A percentile compares a stretch with the other conserved stretches of the same genome.
Conservation (phyloP, 2,888 invertebrate genomes). For the Lordiphosa andalusiaca region DNA sequence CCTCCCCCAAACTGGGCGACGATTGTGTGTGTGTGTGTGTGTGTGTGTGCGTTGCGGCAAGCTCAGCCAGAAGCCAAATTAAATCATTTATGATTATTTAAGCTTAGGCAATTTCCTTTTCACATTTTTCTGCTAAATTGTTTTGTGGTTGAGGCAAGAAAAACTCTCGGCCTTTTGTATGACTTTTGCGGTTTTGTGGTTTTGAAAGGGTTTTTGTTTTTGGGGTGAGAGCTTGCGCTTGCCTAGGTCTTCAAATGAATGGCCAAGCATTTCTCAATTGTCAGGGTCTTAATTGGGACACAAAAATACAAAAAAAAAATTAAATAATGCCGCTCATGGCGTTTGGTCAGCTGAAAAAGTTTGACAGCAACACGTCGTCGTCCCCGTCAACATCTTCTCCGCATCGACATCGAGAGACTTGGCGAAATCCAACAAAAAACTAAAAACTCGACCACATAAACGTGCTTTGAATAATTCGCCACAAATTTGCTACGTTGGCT, state of each 20-base stretch:
- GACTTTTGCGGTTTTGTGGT: slow-evolving; percentile 64
- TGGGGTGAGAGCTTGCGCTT: slow-evolving; percentile 37
- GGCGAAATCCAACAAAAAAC: not conserved
- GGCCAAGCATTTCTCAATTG: slow-evolving; percentile 62
- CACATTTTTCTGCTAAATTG: slow-evolving; percentile 49
- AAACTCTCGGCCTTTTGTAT: slow-evolving; percentile 58
- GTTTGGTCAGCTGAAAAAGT: slow-evolving; percentile 30
- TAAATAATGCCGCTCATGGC: slow-evolving; percentile 48
- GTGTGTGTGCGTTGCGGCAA: not conserved
- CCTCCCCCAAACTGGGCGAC: not conserved
- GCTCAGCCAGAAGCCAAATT: slow-evolving; percentile 39
- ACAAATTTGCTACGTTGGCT: slow-evolving; percentile 25
- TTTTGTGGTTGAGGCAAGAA: slow-evolving; percentile 55
- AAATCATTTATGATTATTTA: slow-evolving; percentile 53
- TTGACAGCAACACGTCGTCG: slow-evolving; percentile 11
- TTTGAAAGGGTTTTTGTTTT: slow-evolving; percentile 39
- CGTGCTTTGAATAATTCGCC: slow-evolving; percentile 66
- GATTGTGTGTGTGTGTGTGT: too few species aligned
- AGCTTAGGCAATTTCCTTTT: slow-evolving; percentile 45
- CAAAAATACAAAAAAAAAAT: slow-evolving; percentile 43
- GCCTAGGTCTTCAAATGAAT: slow-evolving; percentile 19
- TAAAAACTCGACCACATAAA: slow-evolving; percentile 38
- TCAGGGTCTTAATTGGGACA: slow-evolving; percentile 66
- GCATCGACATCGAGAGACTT: not conserved
- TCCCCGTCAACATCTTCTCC: slow-evolving; percentile 6